A percentile compares a stretch with the other conserved stretches of the same genome.
Conservation (phyloP, 2,113 vertebrate species). For the Lethenteron reissneri region DNA sequence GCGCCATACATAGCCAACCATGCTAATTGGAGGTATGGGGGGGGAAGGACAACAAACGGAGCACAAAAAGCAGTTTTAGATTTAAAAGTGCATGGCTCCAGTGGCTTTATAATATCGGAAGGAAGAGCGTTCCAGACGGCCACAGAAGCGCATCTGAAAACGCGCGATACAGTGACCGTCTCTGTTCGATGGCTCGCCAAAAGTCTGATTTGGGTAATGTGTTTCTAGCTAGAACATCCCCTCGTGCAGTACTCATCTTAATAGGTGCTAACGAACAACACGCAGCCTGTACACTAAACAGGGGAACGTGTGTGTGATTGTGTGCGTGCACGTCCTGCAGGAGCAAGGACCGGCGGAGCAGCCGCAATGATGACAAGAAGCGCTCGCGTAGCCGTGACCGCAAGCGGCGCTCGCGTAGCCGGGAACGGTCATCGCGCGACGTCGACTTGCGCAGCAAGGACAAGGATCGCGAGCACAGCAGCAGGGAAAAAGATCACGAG, state of each 20-base stretch:
- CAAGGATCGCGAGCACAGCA: neutral
- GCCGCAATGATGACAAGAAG: neutral
- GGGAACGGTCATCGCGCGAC: neutral
- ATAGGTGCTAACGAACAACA: neutral
- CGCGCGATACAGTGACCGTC: no score
- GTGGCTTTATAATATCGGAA: no score
- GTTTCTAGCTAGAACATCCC: neutral
- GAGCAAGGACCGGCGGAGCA: neutral
- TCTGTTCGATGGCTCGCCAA: neutral
- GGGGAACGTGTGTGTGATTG: neutral
- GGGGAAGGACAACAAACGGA: no score
- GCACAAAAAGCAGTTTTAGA: no score
- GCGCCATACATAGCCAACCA: no score
- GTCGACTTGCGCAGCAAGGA: neutral
- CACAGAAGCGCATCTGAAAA: no score
- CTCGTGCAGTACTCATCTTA: neutral
- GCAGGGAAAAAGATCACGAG: neutral
- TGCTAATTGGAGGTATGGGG: no score
- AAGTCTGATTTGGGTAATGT: neutral
- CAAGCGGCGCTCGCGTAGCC: conserved; percentile 2
- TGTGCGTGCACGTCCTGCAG: neutral
- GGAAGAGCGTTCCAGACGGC: no score
- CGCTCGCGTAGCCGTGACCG: neutral
- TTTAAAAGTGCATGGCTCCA: no score
- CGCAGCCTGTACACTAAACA: neutral